Evolutionary conservation across 2,888 invertebrate genomes (phyloP), one percentile per base, ranked within the genome.

Genomic region (Ichneumoninae sp.): DNA sequence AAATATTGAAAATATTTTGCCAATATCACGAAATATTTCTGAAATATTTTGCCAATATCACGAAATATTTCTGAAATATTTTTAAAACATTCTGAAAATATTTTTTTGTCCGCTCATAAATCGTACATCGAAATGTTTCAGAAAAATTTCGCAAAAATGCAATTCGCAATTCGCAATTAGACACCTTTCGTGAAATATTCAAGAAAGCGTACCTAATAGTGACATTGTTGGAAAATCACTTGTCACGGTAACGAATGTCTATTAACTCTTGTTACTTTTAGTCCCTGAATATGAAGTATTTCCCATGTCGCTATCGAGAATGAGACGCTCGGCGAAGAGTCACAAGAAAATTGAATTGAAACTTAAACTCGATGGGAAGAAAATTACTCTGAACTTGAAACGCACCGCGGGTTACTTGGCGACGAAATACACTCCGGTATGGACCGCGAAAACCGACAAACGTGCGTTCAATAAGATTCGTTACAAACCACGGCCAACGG

Each of bases 401-500:
- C 68, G 13, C 4, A 66, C 66, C 22, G 66, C 8, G 40, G 66
- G 44, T 22, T 44, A 44, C 13, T 22, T 66, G 26, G 66, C 10
- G 50, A 6, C 50, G n/a, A 50, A 50, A 16, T n/a, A 50, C 40
- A 40, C 40, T 1, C 40, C 40, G 2, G 40, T 40, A 40, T 40
- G 40, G 40, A 10, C 10, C 0, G 78, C 70, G 1, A 33, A 33
- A 22, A 63, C 44, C n/a, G 78, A 78, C 30, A 4, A 19, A 47
- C 8, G 19, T 4, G 70, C 78, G 3, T 52, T 63, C 22, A 63
- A 63, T 0, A 19, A 47, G 0, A 70, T 78, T 47, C 78, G 78
- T 33, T 78, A 78, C 50, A 70, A 78, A 3, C 47, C 70, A 7
- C 50, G n/a, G 16, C n/a, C 78, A 47, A 70, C n/a, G 10, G 78